Evolutionary conservation across 2,888 invertebrate species (phyloP), one percentile per base, ranked within the genome.

Genomic region (Sesamia inferens): DNA sequence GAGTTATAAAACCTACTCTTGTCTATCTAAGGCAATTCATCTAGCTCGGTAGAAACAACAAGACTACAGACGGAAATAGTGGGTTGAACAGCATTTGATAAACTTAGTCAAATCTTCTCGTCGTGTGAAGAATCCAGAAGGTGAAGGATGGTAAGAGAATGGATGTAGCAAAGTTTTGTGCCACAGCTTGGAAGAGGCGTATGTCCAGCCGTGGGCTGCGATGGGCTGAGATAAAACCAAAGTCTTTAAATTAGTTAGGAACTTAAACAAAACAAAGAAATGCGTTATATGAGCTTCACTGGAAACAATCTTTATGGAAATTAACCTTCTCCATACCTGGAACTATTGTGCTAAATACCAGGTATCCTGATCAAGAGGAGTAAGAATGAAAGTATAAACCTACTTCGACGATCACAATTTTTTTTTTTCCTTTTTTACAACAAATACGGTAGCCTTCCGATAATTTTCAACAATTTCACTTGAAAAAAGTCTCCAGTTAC

Each of bases 401-500:
- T 16, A 63, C 22, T 39, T 24, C 8, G 55, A 57, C 16, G 14
- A 24, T 4, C 24, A 24, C 14, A 24, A n/a, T n/a, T 3, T 31
- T 31, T 31, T 31, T 31, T 31, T 31, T 58, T 58, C 19, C 5
- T 16, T 31, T 57, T 11, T 22, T 42, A n/a, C 22, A 19, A 55
- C 22, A 61, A 39, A 64, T 22, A 14, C 55, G 47, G 13, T 16
- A 42, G 22, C 2, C 51, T 57, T 24, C 11, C 8, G 16, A 54
- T 63, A 54, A 51, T 39, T 51, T 47, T 31, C 7, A 54, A 22
- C 54, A 58, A 76, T 64, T 19, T 22, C 51, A 66, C 51, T 62
- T 59, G 48, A 44, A 74, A 31, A 58, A 73, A 55, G 22, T 24
- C 39, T 67, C 39, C 51, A 74, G 69, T 42, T 68, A 75, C 69